Conservation (phyloP, 2,113 vertebrate species). For the Actenoides hombroni region DNA sequence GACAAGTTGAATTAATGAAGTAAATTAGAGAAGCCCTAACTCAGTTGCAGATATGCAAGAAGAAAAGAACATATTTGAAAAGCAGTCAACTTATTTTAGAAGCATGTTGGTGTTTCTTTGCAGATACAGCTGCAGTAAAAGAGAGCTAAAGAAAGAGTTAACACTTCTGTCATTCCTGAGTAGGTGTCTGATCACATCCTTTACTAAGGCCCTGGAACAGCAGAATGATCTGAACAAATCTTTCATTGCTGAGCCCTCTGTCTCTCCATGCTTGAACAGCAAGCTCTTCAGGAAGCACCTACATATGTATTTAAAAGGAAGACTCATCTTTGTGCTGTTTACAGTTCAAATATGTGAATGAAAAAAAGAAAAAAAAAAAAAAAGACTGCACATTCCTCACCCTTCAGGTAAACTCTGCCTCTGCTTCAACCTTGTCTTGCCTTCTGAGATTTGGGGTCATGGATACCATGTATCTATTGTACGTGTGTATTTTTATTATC, state of each 20-base stretch:
- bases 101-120: background rate
- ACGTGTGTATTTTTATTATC: background rate
- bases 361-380: background rate
- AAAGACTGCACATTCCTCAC: background rate
- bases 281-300: background rate
- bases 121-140: background rate
- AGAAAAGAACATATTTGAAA: background rate
- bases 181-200: background rate
- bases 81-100: background rate
- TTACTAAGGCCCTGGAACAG: background rate
- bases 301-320: background rate
- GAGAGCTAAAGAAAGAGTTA: conserved; percentile 1
- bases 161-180: background rate
- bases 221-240: background rate
- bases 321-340: background rate
- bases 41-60: background rate
- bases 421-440: background rate
- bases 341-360: background rate
- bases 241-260: background rate
- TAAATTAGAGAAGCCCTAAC: conserved; percentile 4
- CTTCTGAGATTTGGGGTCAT: background rate
- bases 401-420: background rate
- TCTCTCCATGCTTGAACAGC: background rate
- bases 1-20: conserved; percentile 6
- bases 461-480: accelerated